Percentiles rank a stretch among this genome's conserved stretches.
phyloP scores from a whole-genome alignment of 64 coral and sea anemone species.

The Stichodactyla helianthus region DNA sequence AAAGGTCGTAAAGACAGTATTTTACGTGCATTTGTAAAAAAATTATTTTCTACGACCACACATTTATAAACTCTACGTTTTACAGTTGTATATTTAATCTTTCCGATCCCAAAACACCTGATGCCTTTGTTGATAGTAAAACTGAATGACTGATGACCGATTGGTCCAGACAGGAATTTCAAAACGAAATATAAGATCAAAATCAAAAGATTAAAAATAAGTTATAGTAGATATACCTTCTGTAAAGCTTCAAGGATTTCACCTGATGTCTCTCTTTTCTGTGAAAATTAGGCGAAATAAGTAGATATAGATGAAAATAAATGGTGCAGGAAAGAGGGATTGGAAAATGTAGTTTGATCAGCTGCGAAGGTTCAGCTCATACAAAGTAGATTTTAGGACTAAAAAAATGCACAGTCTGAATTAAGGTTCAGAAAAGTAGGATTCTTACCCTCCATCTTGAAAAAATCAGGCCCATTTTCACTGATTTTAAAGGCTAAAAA shows the following conservation, averaged over 20 bases:
- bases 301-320: neutral
- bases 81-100: neutral
- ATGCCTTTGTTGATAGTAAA: neutral
- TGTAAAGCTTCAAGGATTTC: slow-evolving; percentile 73
- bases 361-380: neutral
- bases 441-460: slow-evolving; percentile 68
- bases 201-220: neutral
- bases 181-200: neutral
- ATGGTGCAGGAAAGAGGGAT: neutral
- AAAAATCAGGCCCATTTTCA: slow-evolving; percentile 50
- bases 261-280: slow-evolving; percentile 76
- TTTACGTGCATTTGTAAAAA: neutral
- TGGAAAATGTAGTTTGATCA: neutral
- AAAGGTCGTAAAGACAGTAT: too few species aligned
- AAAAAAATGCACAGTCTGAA: neutral
- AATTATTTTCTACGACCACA: neutral
- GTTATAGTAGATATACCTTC: slow-evolving; percentile 39
- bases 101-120: neutral
- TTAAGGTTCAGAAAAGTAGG: neutral
- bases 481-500: neutral
- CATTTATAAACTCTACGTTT: neutral
- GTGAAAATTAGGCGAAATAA: neutral
- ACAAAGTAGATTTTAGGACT: neutral
- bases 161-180: neutral
- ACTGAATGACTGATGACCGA: too few species aligned